A percentile compares a stretch with the other conserved stretches of the same genome.
Conservation (phyloP, 2,113 vertebrate genomes). For the Microcebus tavaratra region DNA sequence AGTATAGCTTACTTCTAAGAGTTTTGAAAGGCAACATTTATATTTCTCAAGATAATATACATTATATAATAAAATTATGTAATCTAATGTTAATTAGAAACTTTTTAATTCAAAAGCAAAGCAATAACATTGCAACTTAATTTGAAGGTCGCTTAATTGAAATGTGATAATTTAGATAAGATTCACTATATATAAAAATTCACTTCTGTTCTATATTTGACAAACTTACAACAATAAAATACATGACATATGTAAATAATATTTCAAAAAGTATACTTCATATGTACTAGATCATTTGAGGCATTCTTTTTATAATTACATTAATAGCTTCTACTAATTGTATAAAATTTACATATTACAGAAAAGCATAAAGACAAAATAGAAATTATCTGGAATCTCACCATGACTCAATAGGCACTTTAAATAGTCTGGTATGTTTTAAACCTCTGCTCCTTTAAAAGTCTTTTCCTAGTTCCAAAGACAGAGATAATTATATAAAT, state of each 20-base stretch:
- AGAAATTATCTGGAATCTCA: neutral
- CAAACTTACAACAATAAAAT: neutral
- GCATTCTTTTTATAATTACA: neutral
- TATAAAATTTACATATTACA: neutral
- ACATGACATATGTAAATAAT: neutral
- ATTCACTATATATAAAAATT: neutral
- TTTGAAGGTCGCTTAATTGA: neutral
- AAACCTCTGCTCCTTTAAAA: neutral
- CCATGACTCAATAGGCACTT: neutral
- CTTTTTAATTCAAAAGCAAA: slow-evolving; percentile 31
- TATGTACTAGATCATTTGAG: neutral
- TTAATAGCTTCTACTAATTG: neutral
- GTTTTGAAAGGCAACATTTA: neutral
- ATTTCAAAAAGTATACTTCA: neutral
- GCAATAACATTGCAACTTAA: neutral
- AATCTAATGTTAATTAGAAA: neutral
- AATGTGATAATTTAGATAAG: neutral
- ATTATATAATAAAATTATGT: neutral
- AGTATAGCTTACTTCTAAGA: neutral
- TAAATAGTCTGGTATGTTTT: neutral
- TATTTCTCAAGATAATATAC: neutral
- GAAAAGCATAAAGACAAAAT: neutral
- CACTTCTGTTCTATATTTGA: neutral
- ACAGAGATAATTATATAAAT: neutral
- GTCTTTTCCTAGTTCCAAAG: neutral